Percentiles rank a stretch among this genome's conserved stretches.
Conservation (phyloP, 1,140 invertebrate species). For the Drosophila ogumai region DNA sequence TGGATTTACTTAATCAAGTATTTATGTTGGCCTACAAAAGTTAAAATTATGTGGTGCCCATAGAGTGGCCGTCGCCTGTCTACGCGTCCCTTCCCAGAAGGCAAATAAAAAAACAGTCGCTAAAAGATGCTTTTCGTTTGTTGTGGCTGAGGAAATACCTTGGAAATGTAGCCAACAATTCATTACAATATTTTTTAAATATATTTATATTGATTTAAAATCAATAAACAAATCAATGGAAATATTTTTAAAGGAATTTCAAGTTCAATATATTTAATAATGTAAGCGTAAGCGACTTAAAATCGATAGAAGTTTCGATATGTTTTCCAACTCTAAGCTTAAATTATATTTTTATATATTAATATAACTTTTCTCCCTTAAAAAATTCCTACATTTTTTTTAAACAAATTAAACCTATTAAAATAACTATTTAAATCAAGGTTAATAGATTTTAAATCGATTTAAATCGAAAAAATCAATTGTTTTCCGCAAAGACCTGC, state of each 20-base stretch:
- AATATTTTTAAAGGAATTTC: too few species aligned
- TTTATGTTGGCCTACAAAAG: conserved; percentile 74
- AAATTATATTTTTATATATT: background rate
- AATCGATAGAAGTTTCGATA: background rate
- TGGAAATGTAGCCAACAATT: background rate
- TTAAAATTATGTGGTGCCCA: conserved; percentile 67
- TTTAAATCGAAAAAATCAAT: background rate
- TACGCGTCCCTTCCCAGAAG: conserved; percentile 30
- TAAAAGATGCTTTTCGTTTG: background rate
- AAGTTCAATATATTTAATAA: too few species aligned
- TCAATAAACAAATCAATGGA: too few species aligned
- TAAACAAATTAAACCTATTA: background rate
- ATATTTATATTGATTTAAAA: too few species aligned
- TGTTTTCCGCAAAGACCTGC: background rate
- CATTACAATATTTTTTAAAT: background rate
- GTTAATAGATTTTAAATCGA: background rate
- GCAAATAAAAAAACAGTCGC: conserved; percentile 48
- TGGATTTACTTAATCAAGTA: conserved; percentile 75
- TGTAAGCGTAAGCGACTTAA: too few species aligned
- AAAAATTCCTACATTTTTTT: background rate
- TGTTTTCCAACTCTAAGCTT: too few species aligned
- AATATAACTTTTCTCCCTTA: too few species aligned
- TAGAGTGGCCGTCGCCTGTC: conserved; percentile 30
- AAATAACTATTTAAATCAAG: background rate
- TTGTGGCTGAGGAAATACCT: background rate